These are phyloP conservation scores for Nibea coibor DNA, from an alignment of 2,113 vertebrate genomes.

Conservation along the genomic window DNA sequence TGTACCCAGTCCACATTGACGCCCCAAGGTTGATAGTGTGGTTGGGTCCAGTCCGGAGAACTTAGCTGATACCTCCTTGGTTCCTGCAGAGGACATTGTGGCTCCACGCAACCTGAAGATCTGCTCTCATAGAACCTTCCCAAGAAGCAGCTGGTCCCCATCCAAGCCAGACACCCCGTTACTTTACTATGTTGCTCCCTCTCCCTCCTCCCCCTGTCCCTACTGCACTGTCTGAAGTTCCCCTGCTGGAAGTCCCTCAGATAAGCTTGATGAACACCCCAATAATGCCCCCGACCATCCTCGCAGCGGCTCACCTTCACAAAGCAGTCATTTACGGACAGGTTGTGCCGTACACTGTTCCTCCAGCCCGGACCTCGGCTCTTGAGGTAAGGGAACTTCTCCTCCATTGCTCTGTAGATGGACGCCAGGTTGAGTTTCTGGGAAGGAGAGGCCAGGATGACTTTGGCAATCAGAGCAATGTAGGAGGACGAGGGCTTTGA, in stretches of 20 bases:
- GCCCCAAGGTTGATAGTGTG: slow-evolving; percentile 13
- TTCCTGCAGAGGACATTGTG: slow-evolving; percentile 48
- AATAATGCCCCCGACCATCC: slow-evolving; percentile 40
- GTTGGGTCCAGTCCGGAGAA: slow-evolving; percentile 9
- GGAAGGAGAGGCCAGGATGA: slow-evolving; percentile 77
- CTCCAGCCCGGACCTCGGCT: slow-evolving; percentile 68
- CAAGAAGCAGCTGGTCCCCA: slow-evolving; percentile 9
- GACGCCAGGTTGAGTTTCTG: slow-evolving; percentile 79
- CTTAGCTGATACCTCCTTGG: slow-evolving; percentile 11
- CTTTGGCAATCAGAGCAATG: slow-evolving; percentile 80
- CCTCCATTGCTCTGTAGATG: slow-evolving; percentile 81
- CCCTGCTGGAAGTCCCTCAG: slow-evolving; percentile 50
- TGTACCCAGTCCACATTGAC: not conserved
- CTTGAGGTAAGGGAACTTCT: slow-evolving; percentile 75
- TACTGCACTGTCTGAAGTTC: slow-evolving; percentile 71
- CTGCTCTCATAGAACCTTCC: not conserved
- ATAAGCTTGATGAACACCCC: slow-evolving; percentile 42
- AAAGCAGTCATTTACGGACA: slow-evolving; percentile 52
- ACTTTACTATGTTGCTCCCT: slow-evolving; percentile 18
- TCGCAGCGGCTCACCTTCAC: slow-evolving; percentile 56
- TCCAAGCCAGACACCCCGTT: not conserved
- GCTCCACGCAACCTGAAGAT: slow-evolving; percentile 16
- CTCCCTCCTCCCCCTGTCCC: slow-evolving; percentile 53
- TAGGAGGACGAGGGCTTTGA: slow-evolving; percentile 76
- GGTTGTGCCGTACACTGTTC: slow-evolving; percentile 51